Evolutionary conservation across 2,888 invertebrate genomes (phyloP), one percentile per base, ranked within the genome.

Genomic region (Callosobruchus maculatus): DNA sequence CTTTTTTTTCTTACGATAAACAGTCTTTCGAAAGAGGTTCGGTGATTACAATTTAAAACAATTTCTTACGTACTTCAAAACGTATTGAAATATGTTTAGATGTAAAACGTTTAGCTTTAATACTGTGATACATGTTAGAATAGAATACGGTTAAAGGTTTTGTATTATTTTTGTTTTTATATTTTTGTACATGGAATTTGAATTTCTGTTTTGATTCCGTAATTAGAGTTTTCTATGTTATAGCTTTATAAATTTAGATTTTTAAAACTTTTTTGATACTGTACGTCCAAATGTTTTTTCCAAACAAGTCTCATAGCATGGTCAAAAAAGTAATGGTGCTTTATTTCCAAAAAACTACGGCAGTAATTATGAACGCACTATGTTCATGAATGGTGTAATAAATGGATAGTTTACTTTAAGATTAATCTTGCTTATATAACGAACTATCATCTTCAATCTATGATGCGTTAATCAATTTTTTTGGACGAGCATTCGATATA

Each of bases 91-190:
- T 21, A 67, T 26, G 67, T 30, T 73, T 73, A 31, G 67, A 73
- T 71, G 21, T 71, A 73, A 70, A 71, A 73, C 70, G 70, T 30
- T 77, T 84, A 85, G 85, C 85, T 85, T 86, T 85, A 84, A 84
- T 82, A 81, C 84, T 86, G 86, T 86, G 86, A 49, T 49, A 49
- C 3, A 85, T 86, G 85, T 73, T 77, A 78, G 75, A 67, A 26
- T 68, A 69, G 70, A 18, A 13, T 13, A 49, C 1, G 49, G 13
- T 49, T 49, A 13, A 13, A 5, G 49, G 13, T 13, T 49, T 13
- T 13, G 49, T 49, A n/a, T n/a, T n/a, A n/a, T 13, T 49, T 49
- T 49, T 49, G 49, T 13, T 49, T 13, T 49, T 13, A 49, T 49
- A 13, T 49, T 77, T 80, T 77, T 80, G 80, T 80, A 82, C 80